Evolutionary conservation across 2,113 vertebrate species (phyloP), one percentile per base, ranked within the genome.

Genomic region (Rhineura floridana): DNA sequence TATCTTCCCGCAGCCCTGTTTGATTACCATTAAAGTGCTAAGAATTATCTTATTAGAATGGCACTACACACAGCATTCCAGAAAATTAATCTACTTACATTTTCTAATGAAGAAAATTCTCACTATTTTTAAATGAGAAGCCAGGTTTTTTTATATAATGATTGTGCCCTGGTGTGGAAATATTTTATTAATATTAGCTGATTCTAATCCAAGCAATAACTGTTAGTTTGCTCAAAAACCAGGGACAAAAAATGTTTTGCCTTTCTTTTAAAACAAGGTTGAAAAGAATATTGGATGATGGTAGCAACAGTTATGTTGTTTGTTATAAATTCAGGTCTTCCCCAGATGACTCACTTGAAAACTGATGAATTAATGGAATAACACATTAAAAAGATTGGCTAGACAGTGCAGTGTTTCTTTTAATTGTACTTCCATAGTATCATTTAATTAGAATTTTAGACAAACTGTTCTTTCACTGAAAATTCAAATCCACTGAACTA

Each of bases 141-240:
- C 13, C 84, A 19, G 59, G 89, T 83, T 87, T 86, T 75, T 72
- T 87, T 70, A 42, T 39, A 39, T 89, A 63, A 21, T 86, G 2
- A 1, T 79, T 80, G 0, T 89, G 69, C 93, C 87, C 88, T 93
- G 87, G 94, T 90, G 81, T 90, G 91, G 88, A 50, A 46, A 23
- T 42, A 62, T 90, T n/a, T 82, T 91, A 80, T 0, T 78, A 84
- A 30, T 17, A 36, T 11, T 0, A 87, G 87, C 48, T 77, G 59
- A 85, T 89, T 77, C 88, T 87, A 70, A 52, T 21, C 8, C 39
- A 55, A 44, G 63, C 8, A 46, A 36, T 42, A 11, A 52, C 10
- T 30, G 46, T 76, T 44, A 83, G 6, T 6, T 39, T 12, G 33
- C 19, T n/a, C 67, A 3, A n/a, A 82, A 75, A 75, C 62, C 33